These are phyloP conservation scores for Melopsittacus undulatus DNA, from an alignment of 2,797 vertebrate species.

Conservation along the genomic window DNA sequence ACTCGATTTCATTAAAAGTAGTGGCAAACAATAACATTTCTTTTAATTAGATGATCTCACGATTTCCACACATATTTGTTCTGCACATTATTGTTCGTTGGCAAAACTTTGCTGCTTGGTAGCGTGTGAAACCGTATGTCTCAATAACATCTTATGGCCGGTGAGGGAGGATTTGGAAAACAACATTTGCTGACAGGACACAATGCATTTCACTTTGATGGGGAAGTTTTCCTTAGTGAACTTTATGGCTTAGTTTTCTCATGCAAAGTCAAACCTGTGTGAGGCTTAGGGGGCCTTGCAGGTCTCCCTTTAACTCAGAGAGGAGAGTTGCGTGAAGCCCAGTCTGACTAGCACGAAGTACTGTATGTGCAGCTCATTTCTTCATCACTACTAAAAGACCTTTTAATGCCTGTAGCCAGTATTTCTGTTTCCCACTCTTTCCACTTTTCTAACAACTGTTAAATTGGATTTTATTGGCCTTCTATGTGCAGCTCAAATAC, in stretches of 20 bases:
- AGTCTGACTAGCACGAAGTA: background rate
- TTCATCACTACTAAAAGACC: background rate
- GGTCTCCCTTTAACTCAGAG: background rate
- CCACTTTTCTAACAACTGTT: background rate
- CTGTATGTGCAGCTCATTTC: background rate
- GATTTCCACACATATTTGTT: conserved; percentile 29
- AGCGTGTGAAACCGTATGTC: conserved; percentile 51
- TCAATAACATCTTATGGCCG: conserved; percentile 50
- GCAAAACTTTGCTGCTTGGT: conserved; percentile 24
- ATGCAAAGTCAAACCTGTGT: background rate
- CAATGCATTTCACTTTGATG: conserved; percentile 46
- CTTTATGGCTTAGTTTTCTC: background rate
- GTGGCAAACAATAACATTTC: conserved; percentile 50
- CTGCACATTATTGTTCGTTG: conserved; percentile 27
- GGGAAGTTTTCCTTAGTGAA: conserved; percentile 22
- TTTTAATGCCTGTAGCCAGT: background rate
- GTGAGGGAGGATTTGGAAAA: conserved; percentile 58
- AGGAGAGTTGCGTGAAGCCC: background rate
- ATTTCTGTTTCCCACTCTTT: background rate
- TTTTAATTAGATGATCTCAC: conserved; percentile 63
- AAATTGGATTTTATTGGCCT: background rate
- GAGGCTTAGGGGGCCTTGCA: background rate
- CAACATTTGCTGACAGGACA: conserved; percentile 51
- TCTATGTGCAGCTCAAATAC: background rate
- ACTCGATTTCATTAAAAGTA: conserved; percentile 9